Base-by-base conservation (phyloP, 2,113 vertebrate genomes). In the Sturnira hondurensis region DNA sequence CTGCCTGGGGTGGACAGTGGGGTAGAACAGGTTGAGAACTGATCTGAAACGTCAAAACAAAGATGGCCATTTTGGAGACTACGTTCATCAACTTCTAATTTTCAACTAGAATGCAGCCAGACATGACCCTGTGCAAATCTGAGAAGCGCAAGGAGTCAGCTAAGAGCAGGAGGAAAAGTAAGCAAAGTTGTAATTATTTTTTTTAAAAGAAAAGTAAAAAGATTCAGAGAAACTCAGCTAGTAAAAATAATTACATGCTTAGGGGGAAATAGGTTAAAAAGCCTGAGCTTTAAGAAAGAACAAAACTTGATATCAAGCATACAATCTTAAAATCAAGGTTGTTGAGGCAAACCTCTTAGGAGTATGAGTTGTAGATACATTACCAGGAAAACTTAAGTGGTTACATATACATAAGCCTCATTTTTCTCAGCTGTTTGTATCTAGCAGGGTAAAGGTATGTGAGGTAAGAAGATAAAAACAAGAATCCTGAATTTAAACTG, bases 41-140 rank as follows among this genome's bases (percentile, higher is more conserved):
- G 43, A 91, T 52, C 52, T 17, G 12, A 52, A 90, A 22, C 63
- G 4, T 89, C 31, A 76, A 77, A 96, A 78, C 61, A 3, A 93
- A 87, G 13, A 58, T 15, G 8, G 2, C 16, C 0, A 50, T 63
- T 76, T 87, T 41, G 15, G 13, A 81, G 12, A 24, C 7, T 41
- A 19, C 3, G 7, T 15, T 43, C 12, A 52, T 90, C 13, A 65
- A 41, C 58, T 95, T 83, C 26, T 86, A 54, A 38, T 77, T 77
- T 22, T 86, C 56, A 78, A 0, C 19, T 74, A 54, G 19, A 19
- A 71, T 68, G 4, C 74, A 50, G 38, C 6, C 47, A 33, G 10
- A 17, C 19, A 47, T 7, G 2, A 26, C 47, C 85, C 3, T 5
- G 0, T 17, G 11, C 10, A 84, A 63, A 43, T 70, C 5, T 86